These are phyloP conservation scores for Sesia apiformis DNA, from an alignment of 2,888 invertebrate species.

Conservation along the genomic window DNA sequence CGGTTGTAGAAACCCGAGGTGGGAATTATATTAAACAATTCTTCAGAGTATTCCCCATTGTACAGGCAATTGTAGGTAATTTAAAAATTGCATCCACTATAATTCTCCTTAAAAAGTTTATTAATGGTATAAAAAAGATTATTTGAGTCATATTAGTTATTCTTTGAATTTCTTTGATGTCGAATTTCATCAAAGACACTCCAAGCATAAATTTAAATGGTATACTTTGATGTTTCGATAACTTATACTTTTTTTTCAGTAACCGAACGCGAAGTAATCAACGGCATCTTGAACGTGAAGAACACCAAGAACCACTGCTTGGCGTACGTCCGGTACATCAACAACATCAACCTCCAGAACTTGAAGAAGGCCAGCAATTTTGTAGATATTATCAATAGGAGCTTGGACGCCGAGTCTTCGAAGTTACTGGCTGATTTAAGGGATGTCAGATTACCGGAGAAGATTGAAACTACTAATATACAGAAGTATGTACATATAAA, in stretches of 20 bases:
- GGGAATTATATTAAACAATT: too few species aligned
- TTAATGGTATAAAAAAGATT: too few species aligned
- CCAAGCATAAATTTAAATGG: too few species aligned
- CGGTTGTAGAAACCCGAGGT: too few species aligned
- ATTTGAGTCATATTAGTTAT: not conserved
- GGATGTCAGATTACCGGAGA: slow-evolving; percentile 91
- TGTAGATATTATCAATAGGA: slow-evolving; percentile 93
- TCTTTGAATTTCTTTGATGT: not conserved
- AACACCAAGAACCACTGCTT: slow-evolving; percentile 97
- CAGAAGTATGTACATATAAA: slow-evolving; percentile 78
- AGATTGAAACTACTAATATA: slow-evolving; percentile 90
- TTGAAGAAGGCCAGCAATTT: slow-evolving; percentile 95
- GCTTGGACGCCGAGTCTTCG: slow-evolving; percentile 94
- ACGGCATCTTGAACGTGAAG: slow-evolving; percentile 93
- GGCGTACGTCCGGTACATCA: slow-evolving; percentile 95
- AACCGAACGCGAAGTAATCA: slow-evolving; percentile 97
- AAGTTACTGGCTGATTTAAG: slow-evolving; percentile 90
- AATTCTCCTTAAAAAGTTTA: too few species aligned
- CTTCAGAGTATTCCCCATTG: too few species aligned
- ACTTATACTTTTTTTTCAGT: slow-evolving; percentile 73
- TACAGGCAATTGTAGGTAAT: too few species aligned
- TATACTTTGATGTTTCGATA: too few species aligned
- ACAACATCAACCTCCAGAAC: slow-evolving; percentile 97
- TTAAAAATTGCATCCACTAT: too few species aligned
- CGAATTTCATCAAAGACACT: too few species aligned